These are phyloP conservation scores for Eumacrocentrus americanus DNA, from an alignment of 2,888 invertebrate genomes.

Conservation along the genomic window DNA sequence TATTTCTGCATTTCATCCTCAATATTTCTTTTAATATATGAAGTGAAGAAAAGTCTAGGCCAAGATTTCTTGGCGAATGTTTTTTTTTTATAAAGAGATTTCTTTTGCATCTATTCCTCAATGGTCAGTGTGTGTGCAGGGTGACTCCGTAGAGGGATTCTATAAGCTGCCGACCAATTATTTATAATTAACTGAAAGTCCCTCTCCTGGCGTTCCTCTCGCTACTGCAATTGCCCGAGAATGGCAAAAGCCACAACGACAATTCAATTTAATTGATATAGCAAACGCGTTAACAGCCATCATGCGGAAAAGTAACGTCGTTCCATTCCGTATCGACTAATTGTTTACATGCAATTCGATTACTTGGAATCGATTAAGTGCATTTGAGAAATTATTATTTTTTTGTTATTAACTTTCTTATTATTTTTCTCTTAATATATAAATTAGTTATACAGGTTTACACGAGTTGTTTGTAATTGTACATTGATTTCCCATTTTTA, in stretches of 20 bases:
- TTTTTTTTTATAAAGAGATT: no score
- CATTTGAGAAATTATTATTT: neutral
- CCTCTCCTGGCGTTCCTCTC: no score
- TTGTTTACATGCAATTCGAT: slow-evolving; percentile 20
- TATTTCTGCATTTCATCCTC: no score
- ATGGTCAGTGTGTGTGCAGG: neutral
- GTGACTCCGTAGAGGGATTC: neutral
- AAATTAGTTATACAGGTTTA: no score
- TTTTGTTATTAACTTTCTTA: no score
- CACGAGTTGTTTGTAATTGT: no score
- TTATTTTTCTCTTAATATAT: no score
- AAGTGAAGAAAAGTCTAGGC: no score
- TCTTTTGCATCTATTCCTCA: slow-evolving; percentile 10
- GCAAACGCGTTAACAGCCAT: slow-evolving; percentile 8
- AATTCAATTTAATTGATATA: slow-evolving; percentile 15
- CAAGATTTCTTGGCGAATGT: no score
- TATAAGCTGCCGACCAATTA: slow-evolving; percentile 14
- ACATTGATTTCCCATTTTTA: no score
- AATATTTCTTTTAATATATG: no score
- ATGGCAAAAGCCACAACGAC: neutral
- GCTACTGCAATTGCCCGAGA: neutral
- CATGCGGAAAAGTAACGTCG: neutral
- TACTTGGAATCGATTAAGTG: slow-evolving; percentile 2
- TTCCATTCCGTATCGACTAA: slow-evolving; percentile 3
- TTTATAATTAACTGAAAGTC: slow-evolving; percentile 27